A percentile compares a stretch with the other conserved stretches of the same genome.
Evolutionary conservation across 2,113 vertebrate genomes (phyloP).

Genomic region (Bujurquina vittata): DNA sequence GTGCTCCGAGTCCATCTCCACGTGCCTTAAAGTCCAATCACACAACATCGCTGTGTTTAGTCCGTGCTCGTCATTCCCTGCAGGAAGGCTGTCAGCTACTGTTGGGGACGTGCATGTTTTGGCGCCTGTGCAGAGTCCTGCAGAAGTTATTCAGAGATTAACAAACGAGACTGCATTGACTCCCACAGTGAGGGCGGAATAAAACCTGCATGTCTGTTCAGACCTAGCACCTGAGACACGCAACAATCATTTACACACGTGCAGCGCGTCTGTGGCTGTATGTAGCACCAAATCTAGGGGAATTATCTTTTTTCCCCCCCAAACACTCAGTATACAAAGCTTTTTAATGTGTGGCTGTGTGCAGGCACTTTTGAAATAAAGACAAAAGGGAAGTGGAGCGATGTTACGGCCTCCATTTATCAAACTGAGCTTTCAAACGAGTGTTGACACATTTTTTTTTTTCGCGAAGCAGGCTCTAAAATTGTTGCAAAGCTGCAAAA

Average conservation of each 20-base stretch:
- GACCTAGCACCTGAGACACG: background rate
- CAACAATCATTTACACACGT: constrained; percentile 29
- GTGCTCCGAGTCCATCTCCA: constrained; percentile 38
- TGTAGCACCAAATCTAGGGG: constrained; percentile 14
- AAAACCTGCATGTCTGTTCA: constrained; percentile 1
- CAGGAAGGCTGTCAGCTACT: constrained; percentile 33
- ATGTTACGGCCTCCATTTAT: background rate
- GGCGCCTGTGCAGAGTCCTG: background rate
- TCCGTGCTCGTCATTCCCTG: constrained; percentile 52
- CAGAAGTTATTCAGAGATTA: constrained; percentile 29
- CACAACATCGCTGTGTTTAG: constrained; percentile 64
- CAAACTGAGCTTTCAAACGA: background rate
- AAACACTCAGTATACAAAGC: constrained; percentile 15
- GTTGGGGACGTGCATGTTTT: constrained; percentile 8
- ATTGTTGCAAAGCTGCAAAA: background rate
- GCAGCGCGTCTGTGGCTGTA: background rate
- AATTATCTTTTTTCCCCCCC: constrained; percentile 22
- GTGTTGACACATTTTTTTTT: background rate
- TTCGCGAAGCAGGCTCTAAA: background rate
- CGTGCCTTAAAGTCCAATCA: constrained; percentile 36
- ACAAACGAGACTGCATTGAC: background rate
- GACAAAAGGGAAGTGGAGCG: background rate
- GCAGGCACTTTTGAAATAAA: background rate
- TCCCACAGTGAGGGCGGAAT: background rate
- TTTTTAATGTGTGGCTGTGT: background rate